A percentile compares a stretch with the other conserved stretches of the same genome.
Evolutionary conservation across 2,888 invertebrate genomes (phyloP).

Genomic region (Drosophila picticornis): DNA sequence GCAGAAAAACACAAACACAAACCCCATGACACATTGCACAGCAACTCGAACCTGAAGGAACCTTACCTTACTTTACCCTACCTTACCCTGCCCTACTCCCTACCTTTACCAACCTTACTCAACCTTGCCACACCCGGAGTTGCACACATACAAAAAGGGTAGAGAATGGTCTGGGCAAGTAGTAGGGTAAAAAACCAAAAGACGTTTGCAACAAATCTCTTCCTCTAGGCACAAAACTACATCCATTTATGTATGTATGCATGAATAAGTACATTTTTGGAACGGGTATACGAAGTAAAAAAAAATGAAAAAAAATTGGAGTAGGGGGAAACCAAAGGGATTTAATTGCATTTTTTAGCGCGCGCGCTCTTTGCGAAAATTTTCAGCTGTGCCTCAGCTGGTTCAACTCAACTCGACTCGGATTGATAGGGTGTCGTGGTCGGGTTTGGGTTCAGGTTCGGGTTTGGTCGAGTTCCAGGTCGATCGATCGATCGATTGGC

Average conservation of each 20-base stretch:
- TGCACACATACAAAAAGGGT: slow-evolving; percentile 50
- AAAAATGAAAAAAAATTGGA: slow-evolving; percentile 25
- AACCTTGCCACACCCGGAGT: slow-evolving; percentile 55
- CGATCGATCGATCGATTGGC: slow-evolving; percentile 48
- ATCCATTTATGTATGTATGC: slow-evolving; percentile 11
- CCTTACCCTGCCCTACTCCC: slow-evolving; percentile 37
- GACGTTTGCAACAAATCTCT: slow-evolving; percentile 76
- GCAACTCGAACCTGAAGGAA: slow-evolving; percentile 34
- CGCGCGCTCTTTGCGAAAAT: slow-evolving; percentile 75
- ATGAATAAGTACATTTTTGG: slow-evolving; percentile 45
- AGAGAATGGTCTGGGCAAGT: slow-evolving; percentile 39
- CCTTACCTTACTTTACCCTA: slow-evolving; percentile 27
- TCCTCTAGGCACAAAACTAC: slow-evolving; percentile 14
- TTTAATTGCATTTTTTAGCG: slow-evolving; percentile 80
- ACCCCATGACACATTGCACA: slow-evolving; percentile 77
- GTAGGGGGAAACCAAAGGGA: slow-evolving; percentile 55
- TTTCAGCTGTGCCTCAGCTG: slow-evolving; percentile 72
- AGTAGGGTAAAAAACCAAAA: slow-evolving; percentile 54
- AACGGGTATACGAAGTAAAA: slow-evolving; percentile 42
- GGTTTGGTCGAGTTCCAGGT: slow-evolving; percentile 25
- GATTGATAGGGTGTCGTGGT: slow-evolving; percentile 46
- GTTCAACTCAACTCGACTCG: slow-evolving; percentile 20
- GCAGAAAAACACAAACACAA: slow-evolving; percentile 83
- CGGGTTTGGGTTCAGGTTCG: background rate
- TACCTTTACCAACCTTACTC: slow-evolving; percentile 46